Evolutionary conservation across 2,797 vertebrate genomes (phyloP).

Genomic region (Halcyon smyrnensis): DNA sequence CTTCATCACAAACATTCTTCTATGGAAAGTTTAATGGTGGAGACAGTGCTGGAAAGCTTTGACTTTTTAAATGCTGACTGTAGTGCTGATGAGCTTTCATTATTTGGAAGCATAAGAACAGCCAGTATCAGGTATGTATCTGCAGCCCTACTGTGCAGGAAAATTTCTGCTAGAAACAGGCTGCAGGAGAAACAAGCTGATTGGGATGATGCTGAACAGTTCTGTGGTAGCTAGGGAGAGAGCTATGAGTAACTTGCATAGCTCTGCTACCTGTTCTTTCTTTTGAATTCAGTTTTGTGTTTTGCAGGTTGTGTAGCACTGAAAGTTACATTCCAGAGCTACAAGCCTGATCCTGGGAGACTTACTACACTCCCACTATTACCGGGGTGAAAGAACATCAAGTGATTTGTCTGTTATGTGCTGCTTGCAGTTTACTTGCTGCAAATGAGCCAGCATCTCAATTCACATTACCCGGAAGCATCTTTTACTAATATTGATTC

Average conservation of each 20-base stretch:
- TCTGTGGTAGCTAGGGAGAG: background rate
- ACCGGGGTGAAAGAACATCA: background rate
- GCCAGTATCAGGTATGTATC: constrained; percentile 82
- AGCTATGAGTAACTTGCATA: background rate
- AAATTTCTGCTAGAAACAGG: background rate
- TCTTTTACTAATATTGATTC: background rate
- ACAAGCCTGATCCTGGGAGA: background rate
- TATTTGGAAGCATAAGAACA: constrained; percentile 83
- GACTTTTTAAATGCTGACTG: constrained; percentile 90
- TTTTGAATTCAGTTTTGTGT: background rate
- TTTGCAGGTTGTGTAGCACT: background rate
- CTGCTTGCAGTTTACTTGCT: background rate
- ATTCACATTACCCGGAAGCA: background rate
- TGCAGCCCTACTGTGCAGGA: background rate
- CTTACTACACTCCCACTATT: background rate
- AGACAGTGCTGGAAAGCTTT: constrained; percentile 92
- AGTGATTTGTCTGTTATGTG: background rate
- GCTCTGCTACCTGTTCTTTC: background rate
- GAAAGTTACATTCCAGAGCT: background rate
- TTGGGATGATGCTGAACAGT: background rate
- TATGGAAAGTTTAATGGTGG: constrained; percentile 88
- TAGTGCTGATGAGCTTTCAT: constrained; percentile 81
- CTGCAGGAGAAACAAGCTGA: background rate
- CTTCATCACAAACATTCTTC: constrained; percentile 75
- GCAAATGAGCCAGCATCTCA: background rate